These are phyloP conservation scores for Dermochelys coriacea DNA, from an alignment of 2,797 vertebrate species.

Conservation along the genomic window DNA sequence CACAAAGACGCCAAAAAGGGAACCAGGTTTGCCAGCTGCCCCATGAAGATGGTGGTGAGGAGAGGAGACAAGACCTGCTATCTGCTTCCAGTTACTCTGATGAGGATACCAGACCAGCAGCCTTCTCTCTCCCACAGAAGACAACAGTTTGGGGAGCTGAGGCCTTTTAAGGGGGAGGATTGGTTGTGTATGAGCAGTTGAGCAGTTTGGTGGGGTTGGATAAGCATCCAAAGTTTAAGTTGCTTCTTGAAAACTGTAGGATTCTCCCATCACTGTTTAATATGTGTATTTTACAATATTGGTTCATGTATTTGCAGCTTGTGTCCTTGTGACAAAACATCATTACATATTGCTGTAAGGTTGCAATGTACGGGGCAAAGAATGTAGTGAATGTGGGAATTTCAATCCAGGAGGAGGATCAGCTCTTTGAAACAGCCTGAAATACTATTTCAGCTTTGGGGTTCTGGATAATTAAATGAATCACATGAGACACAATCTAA, in stretches of 20 bases:
- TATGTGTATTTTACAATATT: neutral
- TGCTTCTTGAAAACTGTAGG: neutral
- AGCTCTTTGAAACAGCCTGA: neutral
- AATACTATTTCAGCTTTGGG: neutral
- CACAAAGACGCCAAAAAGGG: neutral
- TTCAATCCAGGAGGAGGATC: neutral
- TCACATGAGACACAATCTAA: neutral
- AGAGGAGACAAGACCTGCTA: neutral
- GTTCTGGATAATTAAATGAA: neutral
- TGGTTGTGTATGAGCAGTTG: neutral
- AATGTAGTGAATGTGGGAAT: neutral
- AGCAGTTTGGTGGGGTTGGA: neutral
- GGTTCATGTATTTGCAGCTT: neutral
- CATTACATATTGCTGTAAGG: neutral
- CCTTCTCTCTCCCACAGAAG: neutral
- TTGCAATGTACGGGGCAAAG: neutral
- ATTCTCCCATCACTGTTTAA: neutral
- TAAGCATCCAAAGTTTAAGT: neutral
- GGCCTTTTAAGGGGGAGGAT: neutral
- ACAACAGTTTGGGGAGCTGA: neutral
- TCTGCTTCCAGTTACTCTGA: neutral
- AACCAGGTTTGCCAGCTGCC: neutral
- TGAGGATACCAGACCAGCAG: too few relatives aligned
- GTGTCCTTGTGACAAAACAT: neutral
- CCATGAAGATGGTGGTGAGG: neutral